phyloP scores from a whole-genome alignment of 2,888 invertebrate genomes.

The Neoaliturus tenellus region DNA sequence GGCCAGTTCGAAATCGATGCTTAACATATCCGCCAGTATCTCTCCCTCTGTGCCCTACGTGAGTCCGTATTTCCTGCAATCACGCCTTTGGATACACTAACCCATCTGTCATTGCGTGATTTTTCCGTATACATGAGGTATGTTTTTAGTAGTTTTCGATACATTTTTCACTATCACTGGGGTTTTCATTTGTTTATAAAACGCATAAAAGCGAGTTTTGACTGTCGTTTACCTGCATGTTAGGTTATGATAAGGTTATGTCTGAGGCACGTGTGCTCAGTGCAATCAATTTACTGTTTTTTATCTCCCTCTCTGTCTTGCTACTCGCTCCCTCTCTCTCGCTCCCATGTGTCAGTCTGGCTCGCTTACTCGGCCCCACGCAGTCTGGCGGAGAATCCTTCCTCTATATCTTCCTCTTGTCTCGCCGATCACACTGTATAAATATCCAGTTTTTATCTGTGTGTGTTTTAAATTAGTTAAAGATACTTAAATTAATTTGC shows the following conservation, averaged over 20 bases:
- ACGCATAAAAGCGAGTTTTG: too few species aligned
- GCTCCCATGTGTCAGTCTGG: not conserved
- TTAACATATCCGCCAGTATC: conserved; percentile 19
- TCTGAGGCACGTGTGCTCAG: conserved; percentile 28
- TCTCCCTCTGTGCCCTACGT: conserved; percentile 11
- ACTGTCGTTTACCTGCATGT: not conserved
- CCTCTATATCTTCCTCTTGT: not conserved
- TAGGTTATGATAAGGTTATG: conserved; percentile 46
- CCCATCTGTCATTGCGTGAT: not conserved
- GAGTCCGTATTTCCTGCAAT: not conserved
- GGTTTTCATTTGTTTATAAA: too few species aligned
- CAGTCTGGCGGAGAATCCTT: not conserved
- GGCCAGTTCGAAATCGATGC: conserved; percentile 48
- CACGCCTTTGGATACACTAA: conserved; percentile 35
- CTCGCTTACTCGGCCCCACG: conserved; percentile 9
- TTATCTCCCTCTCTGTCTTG: not conserved
- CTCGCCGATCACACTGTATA: too few species aligned
- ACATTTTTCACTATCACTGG: not conserved
- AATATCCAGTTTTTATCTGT: too few species aligned
- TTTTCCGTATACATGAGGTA: not conserved
- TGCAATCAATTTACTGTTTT: not conserved
- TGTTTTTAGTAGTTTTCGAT: not conserved
- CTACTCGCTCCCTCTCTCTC: not conserved
- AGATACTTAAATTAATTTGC: too few species aligned
- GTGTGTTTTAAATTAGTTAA: too few species aligned